Evolutionary conservation across 2,113 vertebrate genomes (phyloP), one percentile per base, ranked within the genome.

Genomic region (Oryzias celebensis): DNA sequence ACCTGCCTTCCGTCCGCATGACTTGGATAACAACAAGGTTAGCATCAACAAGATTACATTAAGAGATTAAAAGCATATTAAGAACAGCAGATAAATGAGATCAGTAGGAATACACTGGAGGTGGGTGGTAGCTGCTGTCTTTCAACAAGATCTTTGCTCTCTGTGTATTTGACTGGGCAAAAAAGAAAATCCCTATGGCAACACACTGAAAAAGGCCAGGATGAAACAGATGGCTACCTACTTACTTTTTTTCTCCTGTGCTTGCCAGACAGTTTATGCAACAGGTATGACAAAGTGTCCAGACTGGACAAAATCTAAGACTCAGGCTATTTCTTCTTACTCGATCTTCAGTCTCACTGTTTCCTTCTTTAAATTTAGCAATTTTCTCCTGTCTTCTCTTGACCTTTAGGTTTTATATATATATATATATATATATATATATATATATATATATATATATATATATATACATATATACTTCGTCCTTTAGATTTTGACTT

Each of bases 241-340:
- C 50, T 65, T 74, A 67, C 66, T 68, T 70, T 73, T 65, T 28
- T 68, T 68, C 59, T 54, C 73, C 58, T 8, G 3, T 56, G 64
- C 65, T 64, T 73, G 68, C 81, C 81, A 89, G 78, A 75, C 47
- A 81, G 71, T 73, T 72, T 24, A 78, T 77, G 77, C 88, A 82
- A 91, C 90, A 91, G 90, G 91, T 92, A 87, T 77, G 78, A 80
- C 83, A 90, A 87, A 80, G 88, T 86, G 84, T 84, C 86, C 57
- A 58, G 58, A 43, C 75, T 90, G 84, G 88, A 88, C 73, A 58
- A 71, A 68, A 62, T 81, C 88, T 81, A 58, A 82, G 73, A 82
- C 75, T 70, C 76, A 73, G 73, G 63, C 81, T 71, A 56, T 36
- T 50, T 50, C 66, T 57, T 61, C 12, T 62, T 62, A 14, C 55